phyloP scores from a whole-genome alignment of 2,888 invertebrate species.

The Orthosia gracilis region DNA sequence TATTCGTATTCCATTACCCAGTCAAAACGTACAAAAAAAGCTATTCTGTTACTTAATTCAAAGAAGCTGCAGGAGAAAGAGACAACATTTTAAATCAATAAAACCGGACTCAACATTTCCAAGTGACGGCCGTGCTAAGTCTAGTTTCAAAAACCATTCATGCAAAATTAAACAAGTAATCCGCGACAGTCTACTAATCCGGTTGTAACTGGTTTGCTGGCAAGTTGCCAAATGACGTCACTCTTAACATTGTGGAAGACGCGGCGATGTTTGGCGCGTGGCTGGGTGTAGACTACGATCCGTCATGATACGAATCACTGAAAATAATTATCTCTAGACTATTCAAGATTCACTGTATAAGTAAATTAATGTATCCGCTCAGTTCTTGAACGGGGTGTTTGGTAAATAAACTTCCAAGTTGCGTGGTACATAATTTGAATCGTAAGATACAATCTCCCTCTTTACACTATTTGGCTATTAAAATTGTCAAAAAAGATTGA shows the following conservation, averaged over 20 bases:
- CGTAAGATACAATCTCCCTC: no score
- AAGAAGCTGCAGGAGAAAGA: background rate
- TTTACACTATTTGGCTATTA: no score
- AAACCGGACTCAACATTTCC: background rate
- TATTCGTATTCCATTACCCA: no score
- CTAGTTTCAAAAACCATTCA: constrained; percentile 49
- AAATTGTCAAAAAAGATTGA: no score
- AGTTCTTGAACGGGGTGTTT: background rate
- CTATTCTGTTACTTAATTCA: background rate
- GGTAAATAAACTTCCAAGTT: no score
- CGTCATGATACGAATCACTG: constrained; percentile 15
- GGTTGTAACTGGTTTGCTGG: constrained; percentile 67
- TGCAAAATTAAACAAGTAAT: constrained; percentile 48
- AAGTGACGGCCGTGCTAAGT: constrained; percentile 15
- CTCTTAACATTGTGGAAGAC: constrained; percentile 24
- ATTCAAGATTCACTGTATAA: background rate
- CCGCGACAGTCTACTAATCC: constrained; percentile 47
- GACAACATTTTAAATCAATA: background rate
- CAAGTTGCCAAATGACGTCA: constrained; percentile 70
- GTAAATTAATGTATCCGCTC: background rate
- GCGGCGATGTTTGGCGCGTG: constrained; percentile 6
- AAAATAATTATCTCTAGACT: constrained; percentile 5
- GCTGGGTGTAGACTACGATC: constrained; percentile 24
- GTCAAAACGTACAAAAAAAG: background rate
- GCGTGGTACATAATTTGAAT: no score